Base-by-base conservation (phyloP, 2,888 invertebrate genomes). In the Dicyrtoma fusca region DNA sequence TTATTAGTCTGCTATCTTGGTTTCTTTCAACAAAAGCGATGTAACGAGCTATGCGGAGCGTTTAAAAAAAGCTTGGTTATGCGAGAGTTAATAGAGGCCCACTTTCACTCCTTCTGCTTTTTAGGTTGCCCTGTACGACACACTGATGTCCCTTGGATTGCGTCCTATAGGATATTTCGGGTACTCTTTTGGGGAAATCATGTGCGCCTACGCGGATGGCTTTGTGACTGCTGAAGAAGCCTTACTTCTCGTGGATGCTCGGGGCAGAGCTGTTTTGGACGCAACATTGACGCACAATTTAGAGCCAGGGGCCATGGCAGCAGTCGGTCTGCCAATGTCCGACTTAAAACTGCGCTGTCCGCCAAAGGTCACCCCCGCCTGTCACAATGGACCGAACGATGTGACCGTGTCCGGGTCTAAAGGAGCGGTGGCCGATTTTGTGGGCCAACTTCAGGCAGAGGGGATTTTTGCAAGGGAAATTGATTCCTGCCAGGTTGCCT, bases 131-230 rank as follows among this genome's bases (percentile, higher is more conserved):
- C 86, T 98, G 14, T 93, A 95, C 0, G 97, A 98, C 84, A 85
- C 94, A 68, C 86, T 98, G 76, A 88, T 87, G 72, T 85, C 87
- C 19, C 82, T 91, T 23, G 92, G 91, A 75, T 87, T 98, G 51
- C 86, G 87, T 69, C 95, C 97, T 2, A 95, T 97, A 83, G 97
- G 97, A 68, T 94, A 98, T 82, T 87, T 98, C 66, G 98, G 98
- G 0, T 97, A 98, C 85, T 97, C 97, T 21, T 92, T 92, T 14
- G 95, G 95, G 23, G 95, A 95, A 85, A 87, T 93, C 80, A 94
- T 94, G 1, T 97, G 97, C 84, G 97, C 95, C 11, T 97, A 97
- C 85, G 96, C 96, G 19, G 97, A 97, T 86, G 96, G 94, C 13
- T 92, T 94, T 59, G 89, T 98, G 81, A 95, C 94, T 5, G 90